phyloP scores from a whole-genome alignment of 2,113 vertebrate species.

The Castor canadensis region DNA sequence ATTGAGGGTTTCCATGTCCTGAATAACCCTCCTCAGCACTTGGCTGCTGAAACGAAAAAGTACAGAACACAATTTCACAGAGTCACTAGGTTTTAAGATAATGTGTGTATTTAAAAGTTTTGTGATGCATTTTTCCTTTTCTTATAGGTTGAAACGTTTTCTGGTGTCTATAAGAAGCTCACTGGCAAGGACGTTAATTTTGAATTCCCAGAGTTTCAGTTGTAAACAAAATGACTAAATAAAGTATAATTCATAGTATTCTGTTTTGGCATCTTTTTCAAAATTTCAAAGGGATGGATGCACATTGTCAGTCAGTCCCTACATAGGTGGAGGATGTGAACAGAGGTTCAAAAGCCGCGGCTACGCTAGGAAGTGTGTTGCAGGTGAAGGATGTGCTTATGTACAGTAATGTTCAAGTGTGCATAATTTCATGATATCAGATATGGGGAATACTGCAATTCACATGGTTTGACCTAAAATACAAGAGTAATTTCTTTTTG shows the following conservation, averaged over 20 bases:
- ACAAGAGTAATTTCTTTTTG: too few relatives aligned
- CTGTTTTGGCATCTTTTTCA: not conserved
- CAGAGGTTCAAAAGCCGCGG: too few relatives aligned
- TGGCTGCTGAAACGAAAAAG: conserved; percentile 84
- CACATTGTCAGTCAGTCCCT: accelerated
- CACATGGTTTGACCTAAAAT: not conserved
- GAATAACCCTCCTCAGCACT: conserved; percentile 84
- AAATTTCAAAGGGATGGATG: accelerated
- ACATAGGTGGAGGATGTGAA: accelerated
- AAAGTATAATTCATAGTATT: conserved; percentile 85
- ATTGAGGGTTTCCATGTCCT: conserved; percentile 77
- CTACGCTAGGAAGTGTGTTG: not conserved
- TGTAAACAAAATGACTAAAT: conserved; percentile 95
- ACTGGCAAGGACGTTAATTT: conserved; percentile 99
- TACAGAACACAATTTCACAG: conserved; percentile 69
- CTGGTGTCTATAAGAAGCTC: conserved; percentile 99
- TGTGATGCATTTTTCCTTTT: conserved; percentile 52
- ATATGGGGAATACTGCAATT: too few relatives aligned
- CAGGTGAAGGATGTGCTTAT: accelerated
- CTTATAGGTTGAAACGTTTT: conserved; percentile 96
- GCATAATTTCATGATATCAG: too few relatives aligned
- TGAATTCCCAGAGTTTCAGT: conserved; percentile 99
- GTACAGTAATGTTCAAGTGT: too few relatives aligned
- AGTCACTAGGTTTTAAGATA: not conserved
- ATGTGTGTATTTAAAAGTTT: not conserved